These are phyloP conservation scores for Brachynemurus nebulosus DNA, from an alignment of 2,888 invertebrate genomes.

Conservation along the genomic window DNA sequence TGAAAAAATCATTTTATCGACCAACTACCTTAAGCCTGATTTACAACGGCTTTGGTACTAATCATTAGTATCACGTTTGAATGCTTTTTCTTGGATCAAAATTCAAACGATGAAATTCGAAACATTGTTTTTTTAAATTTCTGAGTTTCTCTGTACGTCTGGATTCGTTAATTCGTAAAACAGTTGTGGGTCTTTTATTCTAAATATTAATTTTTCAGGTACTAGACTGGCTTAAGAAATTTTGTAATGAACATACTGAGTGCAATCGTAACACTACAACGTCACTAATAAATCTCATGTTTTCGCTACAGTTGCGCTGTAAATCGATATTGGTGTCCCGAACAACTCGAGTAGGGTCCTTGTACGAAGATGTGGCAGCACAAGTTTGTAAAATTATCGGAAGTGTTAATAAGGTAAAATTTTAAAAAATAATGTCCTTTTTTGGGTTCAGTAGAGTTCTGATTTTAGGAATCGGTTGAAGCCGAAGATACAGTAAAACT, in stretches of 20 bases:
- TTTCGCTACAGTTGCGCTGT: slow-evolving; percentile 27
- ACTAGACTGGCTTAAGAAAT: slow-evolving; percentile 30
- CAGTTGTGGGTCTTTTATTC: no score
- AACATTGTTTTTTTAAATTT: no score
- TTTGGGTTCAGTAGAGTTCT: slow-evolving; percentile 3
- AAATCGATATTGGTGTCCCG: slow-evolving; percentile 24
- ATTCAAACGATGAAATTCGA: no score
- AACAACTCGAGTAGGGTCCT: slow-evolving; percentile 7
- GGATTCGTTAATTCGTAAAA: no score
- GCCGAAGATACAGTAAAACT: slow-evolving; percentile 26
- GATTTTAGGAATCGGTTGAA: slow-evolving; percentile 23
- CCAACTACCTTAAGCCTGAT: no score
- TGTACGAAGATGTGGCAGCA: slow-evolving; percentile 32
- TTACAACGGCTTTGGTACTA: no score
- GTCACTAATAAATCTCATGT: slow-evolving; percentile 27
- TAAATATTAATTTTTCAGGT: slow-evolving; percentile 24
- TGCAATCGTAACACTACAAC: slow-evolving; percentile 24
- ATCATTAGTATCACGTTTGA: no score
- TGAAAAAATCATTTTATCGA: no score
- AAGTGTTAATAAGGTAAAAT: slow-evolving; percentile 31
- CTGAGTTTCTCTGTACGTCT: no score
- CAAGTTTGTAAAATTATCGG: slow-evolving; percentile 32
- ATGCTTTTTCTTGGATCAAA: no score
- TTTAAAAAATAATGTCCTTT: slow-evolving; percentile 10
- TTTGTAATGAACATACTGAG: slow-evolving; percentile 25